These are phyloP conservation scores for Micropoecilia bifurca DNA, from an alignment of 2,797 vertebrate genomes.

Conservation along the genomic window DNA sequence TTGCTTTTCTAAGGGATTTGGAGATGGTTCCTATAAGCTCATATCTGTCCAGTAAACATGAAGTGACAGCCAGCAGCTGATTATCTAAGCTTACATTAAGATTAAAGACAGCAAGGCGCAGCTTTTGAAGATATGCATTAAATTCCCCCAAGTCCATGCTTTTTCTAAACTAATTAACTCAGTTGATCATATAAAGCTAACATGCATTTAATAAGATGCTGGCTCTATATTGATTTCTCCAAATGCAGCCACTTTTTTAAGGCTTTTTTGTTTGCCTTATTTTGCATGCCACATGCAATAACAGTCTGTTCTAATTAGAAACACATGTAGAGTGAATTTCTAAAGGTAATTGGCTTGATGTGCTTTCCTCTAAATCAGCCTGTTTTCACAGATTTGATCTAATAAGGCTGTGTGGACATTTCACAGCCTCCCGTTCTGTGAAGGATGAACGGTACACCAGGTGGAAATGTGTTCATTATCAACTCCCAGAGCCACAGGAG, in stretches of 20 bases:
- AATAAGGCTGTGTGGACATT: conserved; percentile 45
- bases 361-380: conserved; percentile 48
- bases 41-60: not conserved
- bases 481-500: conserved; percentile 55
- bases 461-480: conserved; percentile 72
- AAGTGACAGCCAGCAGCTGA: conserved; percentile 5
- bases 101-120: not conserved
- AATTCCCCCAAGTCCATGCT: not conserved
- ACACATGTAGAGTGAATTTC: conserved; percentile 65
- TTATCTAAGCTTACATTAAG: conserved; percentile 15
- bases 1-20: not conserved
- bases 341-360: conserved; percentile 68
- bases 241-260: conserved; percentile 10
- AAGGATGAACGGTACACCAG: conserved; percentile 52
- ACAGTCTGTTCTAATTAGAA: conserved; percentile 47
- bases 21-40: not conserved
- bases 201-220: not conserved
- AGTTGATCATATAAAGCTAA: not conserved
- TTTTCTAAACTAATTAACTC: conserved; percentile 1
- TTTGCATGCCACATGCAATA: conserved; percentile 35
- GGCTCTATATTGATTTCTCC: conserved; percentile 10
- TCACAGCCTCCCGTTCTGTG: conserved; percentile 45
- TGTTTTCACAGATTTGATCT: conserved; percentile 67
- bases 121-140: conserved; percentile 1
- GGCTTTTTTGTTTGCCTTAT: conserved; percentile 12